Percentiles rank a stretch among this genome's conserved stretches.
Evolutionary conservation across 2,888 invertebrate species (phyloP).

Genomic region (Noctua comes): DNA sequence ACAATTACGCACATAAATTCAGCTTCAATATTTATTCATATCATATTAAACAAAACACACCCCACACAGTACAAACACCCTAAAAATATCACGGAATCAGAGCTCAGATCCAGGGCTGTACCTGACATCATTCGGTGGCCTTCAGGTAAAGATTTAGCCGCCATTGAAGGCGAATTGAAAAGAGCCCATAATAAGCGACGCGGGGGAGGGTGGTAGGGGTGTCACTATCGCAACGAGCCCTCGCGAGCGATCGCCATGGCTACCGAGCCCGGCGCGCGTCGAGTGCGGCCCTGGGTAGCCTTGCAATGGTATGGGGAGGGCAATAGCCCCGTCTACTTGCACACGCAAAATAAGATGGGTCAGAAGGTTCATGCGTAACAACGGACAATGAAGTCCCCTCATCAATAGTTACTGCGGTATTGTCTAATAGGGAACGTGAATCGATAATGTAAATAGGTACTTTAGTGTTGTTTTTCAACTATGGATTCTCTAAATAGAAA

Average conservation of each 20-base stretch:
- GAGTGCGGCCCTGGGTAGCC: slow-evolving; percentile 90
- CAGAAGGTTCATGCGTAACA: slow-evolving; percentile 66
- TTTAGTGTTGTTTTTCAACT: neutral
- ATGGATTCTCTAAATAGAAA: neutral
- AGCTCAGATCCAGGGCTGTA: slow-evolving; percentile 69
- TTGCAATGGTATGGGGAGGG: slow-evolving; percentile 90
- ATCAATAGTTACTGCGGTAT: neutral
- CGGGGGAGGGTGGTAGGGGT: slow-evolving; percentile 72
- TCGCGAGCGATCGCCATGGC: slow-evolving; percentile 85
- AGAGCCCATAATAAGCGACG: slow-evolving; percentile 83
- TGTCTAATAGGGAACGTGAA: neutral
- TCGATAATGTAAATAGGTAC: neutral
- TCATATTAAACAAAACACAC: slow-evolving; percentile 42
- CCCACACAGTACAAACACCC: slow-evolving; percentile 41
- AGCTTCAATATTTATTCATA: slow-evolving; percentile 22
- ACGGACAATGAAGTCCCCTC: neutral
- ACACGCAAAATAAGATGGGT: slow-evolving; percentile 62
- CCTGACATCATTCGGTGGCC: slow-evolving; percentile 78
- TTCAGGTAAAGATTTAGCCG: slow-evolving; percentile 86
- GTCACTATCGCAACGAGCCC: slow-evolving; percentile 88
- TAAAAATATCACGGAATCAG: slow-evolving; percentile 68
- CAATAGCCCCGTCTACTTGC: slow-evolving; percentile 88
- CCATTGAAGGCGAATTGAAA: slow-evolving; percentile 87
- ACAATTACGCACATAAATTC: slow-evolving; percentile 5
- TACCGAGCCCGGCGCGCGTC: slow-evolving; percentile 77